These are phyloP conservation scores for Entomobrya multifasciata DNA, from an alignment of 2,888 invertebrate genomes.

Conservation along the genomic window DNA sequence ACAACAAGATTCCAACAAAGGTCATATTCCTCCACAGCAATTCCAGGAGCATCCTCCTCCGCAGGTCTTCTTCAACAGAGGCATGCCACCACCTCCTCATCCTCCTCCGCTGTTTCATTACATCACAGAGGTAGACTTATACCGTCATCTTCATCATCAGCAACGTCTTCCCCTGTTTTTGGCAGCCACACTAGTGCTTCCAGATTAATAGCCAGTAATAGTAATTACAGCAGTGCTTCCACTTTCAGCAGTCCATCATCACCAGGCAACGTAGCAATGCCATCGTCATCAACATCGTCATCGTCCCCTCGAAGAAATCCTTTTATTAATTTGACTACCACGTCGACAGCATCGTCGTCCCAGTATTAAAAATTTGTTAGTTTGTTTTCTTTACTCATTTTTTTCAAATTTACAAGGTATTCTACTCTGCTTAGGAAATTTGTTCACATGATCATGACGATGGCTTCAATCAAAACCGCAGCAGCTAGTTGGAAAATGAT, in stretches of 20 bases:
- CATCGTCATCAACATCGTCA: not conserved
- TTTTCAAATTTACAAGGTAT: not conserved
- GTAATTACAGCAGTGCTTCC: slow-evolving; percentile 5
- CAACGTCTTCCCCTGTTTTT: not conserved
- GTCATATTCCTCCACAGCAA: not conserved
- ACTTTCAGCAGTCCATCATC: not conserved
- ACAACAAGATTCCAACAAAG: slow-evolving; percentile 69
- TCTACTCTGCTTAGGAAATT: too few relatives aligned
- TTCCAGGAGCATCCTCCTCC: not conserved
- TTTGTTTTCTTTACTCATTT: not conserved
- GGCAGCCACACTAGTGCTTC: not conserved
- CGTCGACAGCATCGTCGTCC: slow-evolving; percentile 1
- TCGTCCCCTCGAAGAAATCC: slow-evolving; percentile 56
- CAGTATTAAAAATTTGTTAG: not conserved
- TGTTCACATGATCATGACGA: too few relatives aligned
- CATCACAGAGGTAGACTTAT: not conserved
- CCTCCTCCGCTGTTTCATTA: not conserved
- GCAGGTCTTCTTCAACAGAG: slow-evolving; percentile 35
- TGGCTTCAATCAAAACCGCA: too few relatives aligned
- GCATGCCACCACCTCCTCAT: not conserved
- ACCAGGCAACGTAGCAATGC: too few relatives aligned
- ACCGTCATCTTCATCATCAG: not conserved
- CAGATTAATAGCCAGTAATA: slow-evolving; percentile 6
- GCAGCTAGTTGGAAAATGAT: too few relatives aligned
- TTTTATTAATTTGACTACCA: slow-evolving; percentile 48